Base-by-base conservation (phyloP, 37 sponge, comb jelly and placozoan genomes). In the Ephydatia muelleri region DNA sequence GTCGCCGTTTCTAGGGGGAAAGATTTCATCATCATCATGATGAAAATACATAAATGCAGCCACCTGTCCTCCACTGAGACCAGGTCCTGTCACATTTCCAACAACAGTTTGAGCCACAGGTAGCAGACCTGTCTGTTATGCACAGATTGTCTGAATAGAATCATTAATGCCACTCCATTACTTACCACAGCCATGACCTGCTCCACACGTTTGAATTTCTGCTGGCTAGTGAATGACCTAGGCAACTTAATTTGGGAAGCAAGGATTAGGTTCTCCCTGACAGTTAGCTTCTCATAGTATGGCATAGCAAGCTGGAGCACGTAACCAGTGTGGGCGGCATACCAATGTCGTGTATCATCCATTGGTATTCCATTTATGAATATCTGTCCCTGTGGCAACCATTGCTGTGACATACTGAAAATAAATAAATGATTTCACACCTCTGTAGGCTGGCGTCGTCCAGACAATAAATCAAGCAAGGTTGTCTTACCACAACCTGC, bases 41-140 rank as follows among this genome's bases (percentile, higher is more conserved):
- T 57, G 16, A 57, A 16, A 57, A 13, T 19, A 1, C 16, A 57
- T 1, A 5, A 14, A 57, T 57, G 57, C 57, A 1, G 12, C 16
- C 16, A 57, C 57, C 76, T 96, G 97, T 65, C 98, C 98, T n/a
- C 98, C 98, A 82, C 98, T 98, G 0, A 98, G 88, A 3, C 88
- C 88, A 49, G 87, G 82, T n/a, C 96, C 96, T n/a, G 89, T 83
- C 5, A 66, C 65, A 21, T 89, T 91, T 32, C 98, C 98, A 72
- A 98, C 94, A 25, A 65, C 35, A 1, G 90, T 92, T 65, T 98
- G 89, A 48, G 92, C 93, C 38, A 98, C 73, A n/a, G 72, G 72
- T 2, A 31, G 64, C 67, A 98, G 83, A 16, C 92, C 94, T 70
- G 92, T 92, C 96, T 97, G 65, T 75, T 66, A n/a, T 6, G 30